Conservation (phyloP, 37 sponge, comb jelly and placozoan genomes). For the Agelas oroides region DNA sequence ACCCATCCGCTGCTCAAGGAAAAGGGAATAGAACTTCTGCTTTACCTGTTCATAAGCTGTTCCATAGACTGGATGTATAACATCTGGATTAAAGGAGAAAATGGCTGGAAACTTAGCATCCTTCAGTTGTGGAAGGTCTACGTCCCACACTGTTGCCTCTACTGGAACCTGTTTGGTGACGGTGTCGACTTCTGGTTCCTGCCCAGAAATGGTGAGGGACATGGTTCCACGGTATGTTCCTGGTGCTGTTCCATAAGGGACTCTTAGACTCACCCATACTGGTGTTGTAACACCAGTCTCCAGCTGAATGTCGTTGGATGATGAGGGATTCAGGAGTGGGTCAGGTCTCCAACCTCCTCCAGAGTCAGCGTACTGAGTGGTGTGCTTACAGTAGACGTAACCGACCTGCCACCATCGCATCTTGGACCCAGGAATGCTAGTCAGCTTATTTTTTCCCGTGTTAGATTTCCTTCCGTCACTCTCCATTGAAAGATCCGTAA, state of each 20-base stretch:
- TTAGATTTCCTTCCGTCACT: no score
- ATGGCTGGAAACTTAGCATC: constrained; percentile 43
- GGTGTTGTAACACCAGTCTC: constrained; percentile 15
- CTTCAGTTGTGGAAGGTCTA: constrained; percentile 1
- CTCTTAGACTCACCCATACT: constrained; percentile 14
- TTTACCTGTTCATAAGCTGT: background rate
- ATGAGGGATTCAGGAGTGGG: no score
- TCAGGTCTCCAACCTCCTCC: no score
- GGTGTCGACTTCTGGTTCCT: background rate
- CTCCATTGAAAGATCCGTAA: background rate
- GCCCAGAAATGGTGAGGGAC: background rate
- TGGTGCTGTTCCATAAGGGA: background rate
- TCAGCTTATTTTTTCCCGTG: no score
- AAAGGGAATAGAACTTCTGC: no score
- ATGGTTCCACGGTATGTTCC: constrained; percentile 12
- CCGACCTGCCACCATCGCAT: no score
- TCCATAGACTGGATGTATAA: constrained; percentile 14
- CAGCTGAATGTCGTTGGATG: no score
- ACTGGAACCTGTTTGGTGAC: background rate
- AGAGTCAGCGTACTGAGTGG: no score
- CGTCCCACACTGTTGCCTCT: constrained; percentile 17
- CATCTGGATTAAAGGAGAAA: constrained; percentile 23
- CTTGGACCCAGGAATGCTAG: no score
- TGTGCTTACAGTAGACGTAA: no score
- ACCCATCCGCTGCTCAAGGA: no score